A percentile compares a stretch with the other conserved stretches of the same genome.
phyloP scores from a whole-genome alignment of 2,113 vertebrate genomes.

The Anser cygnoides region DNA sequence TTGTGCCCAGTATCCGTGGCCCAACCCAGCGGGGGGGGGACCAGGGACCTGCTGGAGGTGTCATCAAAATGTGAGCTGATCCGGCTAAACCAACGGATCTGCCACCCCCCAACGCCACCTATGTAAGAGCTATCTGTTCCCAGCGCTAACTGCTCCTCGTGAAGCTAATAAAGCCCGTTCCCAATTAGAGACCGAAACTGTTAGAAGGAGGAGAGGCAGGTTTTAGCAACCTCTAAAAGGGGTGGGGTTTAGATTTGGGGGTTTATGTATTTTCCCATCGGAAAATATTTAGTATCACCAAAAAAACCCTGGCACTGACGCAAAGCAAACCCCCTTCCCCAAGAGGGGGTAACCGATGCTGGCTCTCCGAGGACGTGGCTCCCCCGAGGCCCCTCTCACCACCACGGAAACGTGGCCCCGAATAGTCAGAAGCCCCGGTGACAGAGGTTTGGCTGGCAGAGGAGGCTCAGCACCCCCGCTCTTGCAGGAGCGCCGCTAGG shows the following conservation, averaged over 20 bases:
- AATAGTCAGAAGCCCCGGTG: neutral
- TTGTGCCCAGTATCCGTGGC: neutral
- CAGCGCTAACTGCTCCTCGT: constrained; percentile 63
- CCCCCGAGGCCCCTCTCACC: neutral
- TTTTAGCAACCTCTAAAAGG: constrained; percentile 61
- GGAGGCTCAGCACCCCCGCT: neutral
- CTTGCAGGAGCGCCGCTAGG: neutral
- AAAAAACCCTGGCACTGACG: neutral
- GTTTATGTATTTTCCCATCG: neutral
- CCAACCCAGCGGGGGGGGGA: neutral
- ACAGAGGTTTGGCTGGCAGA: neutral
- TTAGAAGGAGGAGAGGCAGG: constrained; percentile 45
- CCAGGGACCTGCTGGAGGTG: neutral
- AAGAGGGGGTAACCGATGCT: constrained; percentile 3
- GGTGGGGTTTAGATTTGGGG: neutral
- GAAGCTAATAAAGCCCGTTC: constrained; percentile 68
- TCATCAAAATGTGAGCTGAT: neutral
- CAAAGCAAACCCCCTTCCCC: neutral
- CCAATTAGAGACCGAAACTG: constrained; percentile 70
- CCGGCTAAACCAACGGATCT: constrained; percentile 57
- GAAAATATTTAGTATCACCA: neutral
- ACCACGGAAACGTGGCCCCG: neutral
- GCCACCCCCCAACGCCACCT: constrained; percentile 1
- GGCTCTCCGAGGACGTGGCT: neutral
- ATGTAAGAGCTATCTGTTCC: constrained; percentile 59